Base-by-base conservation (phyloP, 2,113 vertebrate genomes). In the Oncorhynchus clarkii region DNA sequence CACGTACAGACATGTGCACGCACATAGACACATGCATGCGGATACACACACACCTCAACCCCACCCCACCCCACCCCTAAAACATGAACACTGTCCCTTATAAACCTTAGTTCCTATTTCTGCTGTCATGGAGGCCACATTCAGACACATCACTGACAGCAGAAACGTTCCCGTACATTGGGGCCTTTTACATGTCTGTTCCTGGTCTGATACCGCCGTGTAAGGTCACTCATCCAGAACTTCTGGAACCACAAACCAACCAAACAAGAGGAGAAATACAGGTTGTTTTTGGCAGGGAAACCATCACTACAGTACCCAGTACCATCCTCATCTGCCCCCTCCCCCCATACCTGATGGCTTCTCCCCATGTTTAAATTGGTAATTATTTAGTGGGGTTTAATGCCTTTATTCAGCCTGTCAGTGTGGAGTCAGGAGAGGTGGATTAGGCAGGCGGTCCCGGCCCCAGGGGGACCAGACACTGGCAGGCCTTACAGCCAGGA, bases 321-420 rank as follows among this genome's bases (percentile, higher is more conserved):
- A 45, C 39, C 39, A 78, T n/a, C 80, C 78, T 86, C 84, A 18
- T 20, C 27, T 59, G 16, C 34, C 16, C 29, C 29, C 34, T 16
- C 4, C 26, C 29, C 5, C 39, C 86, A 86, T 92, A 93, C 92
- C 92, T 93, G 90, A 92, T 91, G 89, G 89, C 88, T 90, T 92
- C 92, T 92, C 89, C 89, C 89, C 90, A 89, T 88, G 86, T 91
- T 92, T 92, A 93, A 93, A 93, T 93, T 92, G 91, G 91, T 94
- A 93, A 91, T 93, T 94, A 93, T 94, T 93, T 94, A 91, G 87
- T 87, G 89, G 82, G 85, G 91, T 93, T 91, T 93, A 92, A 93
- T 89, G 89, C 88, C 92, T 94, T 95, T 94, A 94, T 94, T 95
- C 90, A 93, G 92, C 89, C 91, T 95, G 95, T 94, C 93, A 94